Base-by-base conservation (phyloP, 1,140 invertebrate species). In the Drosophila aff. region DNA sequence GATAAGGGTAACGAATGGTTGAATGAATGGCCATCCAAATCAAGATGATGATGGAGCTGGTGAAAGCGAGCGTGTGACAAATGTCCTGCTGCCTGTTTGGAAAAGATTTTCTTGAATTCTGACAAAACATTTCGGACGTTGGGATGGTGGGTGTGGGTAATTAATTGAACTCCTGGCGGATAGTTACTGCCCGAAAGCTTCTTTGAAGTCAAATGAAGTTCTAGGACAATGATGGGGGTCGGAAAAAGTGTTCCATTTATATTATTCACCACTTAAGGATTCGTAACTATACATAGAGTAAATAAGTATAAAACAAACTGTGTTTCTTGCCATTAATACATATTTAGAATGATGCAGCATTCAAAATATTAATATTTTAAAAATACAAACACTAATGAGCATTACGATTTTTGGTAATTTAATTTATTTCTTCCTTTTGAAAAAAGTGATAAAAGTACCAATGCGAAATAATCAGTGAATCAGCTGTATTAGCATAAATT, bases 51-150 rank as follows among this genome's bases (percentile, higher is more conserved):
- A 90, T 81, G 73, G 81, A 90, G 59, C 81, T 85, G 84, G 77
- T 85, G 85, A 89, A 90, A 90, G 84, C 81, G 61, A 81, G 74
- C 85, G 78, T 90, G 85, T 89, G 84, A 90, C 84, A 90, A 89
- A 90, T 87, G 84, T 73, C 53, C 69, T 81, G 57, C 65, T 59
- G 55, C 62, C 66, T 65, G 67, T 71, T 64, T 81, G 31, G 69
- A 84, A 90, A 87, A 85, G 74, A 87, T 81, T 90, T 74, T 66
- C 64, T 63, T n/a, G 59, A 87, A 85, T 74, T 85, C 78, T 66
- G 52, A 72, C 67, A 50, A 67, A 84, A 69, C 55, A 77, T 85
- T 81, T 75, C 63, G 21, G 11, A 40, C 53, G 9, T 18, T 7
- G 21, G 2, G 15, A n/a, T 40, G 21, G 53, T 57, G 62, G 36